Conservation (phyloP, 2,113 vertebrate species). For the Picathartes gymnocephalus region DNA sequence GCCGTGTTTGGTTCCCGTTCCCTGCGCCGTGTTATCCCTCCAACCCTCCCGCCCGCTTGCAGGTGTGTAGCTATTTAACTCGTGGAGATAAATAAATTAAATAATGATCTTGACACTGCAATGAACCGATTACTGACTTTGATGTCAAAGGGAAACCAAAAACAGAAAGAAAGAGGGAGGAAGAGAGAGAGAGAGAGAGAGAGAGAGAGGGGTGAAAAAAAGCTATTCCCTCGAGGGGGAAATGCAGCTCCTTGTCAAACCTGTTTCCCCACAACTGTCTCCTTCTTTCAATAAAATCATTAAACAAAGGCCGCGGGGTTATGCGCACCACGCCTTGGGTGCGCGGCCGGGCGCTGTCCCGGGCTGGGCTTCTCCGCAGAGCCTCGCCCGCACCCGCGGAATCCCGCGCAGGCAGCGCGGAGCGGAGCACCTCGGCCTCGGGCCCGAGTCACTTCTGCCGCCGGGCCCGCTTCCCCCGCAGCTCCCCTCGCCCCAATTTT, state of each 20-base stretch:
- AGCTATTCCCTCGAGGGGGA: constrained; percentile 70
- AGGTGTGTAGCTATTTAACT: constrained; percentile 60
- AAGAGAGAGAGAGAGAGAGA: background rate
- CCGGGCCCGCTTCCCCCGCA: background rate
- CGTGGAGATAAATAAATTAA: constrained; percentile 55
- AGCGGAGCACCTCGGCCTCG: background rate
- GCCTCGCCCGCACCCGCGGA: background rate
- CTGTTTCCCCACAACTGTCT: constrained; percentile 85
- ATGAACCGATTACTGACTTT: constrained; percentile 82
- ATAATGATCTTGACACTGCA: constrained; percentile 74
- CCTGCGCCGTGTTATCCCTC: background rate
- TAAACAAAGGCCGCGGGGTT: constrained; percentile 69
- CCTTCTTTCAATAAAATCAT: constrained; percentile 73
- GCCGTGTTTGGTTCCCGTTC: background rate
- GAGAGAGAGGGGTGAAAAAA: background rate
- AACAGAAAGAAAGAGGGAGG: constrained; percentile 39
- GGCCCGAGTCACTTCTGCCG: background rate
- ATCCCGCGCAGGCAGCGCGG: background rate
- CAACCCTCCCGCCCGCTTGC: background rate
- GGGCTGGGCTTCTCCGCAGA: background rate
- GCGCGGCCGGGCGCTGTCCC: constrained; percentile 10
- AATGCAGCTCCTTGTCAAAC: constrained; percentile 79
- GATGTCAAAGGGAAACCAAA: constrained; percentile 75
- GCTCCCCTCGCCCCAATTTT: no score
- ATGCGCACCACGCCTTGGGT: constrained; percentile 48